Base-by-base conservation (phyloP, 2,797 vertebrate genomes). In the Platalea minor region DNA sequence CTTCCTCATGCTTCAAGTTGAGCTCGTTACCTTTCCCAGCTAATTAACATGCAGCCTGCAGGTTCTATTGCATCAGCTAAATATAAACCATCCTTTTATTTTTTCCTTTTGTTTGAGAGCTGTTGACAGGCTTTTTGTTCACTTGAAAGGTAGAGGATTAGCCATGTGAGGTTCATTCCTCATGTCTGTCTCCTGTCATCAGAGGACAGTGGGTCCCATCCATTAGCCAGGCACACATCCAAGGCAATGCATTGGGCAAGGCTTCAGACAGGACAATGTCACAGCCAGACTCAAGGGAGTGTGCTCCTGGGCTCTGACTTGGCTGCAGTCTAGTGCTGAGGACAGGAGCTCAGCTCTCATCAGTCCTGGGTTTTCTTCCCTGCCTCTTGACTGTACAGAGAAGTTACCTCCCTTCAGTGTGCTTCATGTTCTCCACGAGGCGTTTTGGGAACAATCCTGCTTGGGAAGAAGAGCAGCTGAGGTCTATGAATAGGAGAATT, bases 141-240 rank as follows among this genome's bases (percentile, higher is more conserved):
- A 70, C 85, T 93, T 94, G 94, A 96, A 96, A 97, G 89, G 88
- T 91, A 96, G 88, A 84, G 78, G 93, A 97, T 97, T 96, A 97
- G 83, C 85, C 78, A 63, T 56, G 87, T 92, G 95, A 94, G 67
- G 57, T 94, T 94, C 91, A 89, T 96, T 85, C 87, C 53, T 92
- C 87, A 59, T 82, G 75, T 68, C 83, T 94, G 81, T 95, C 92
- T 95, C 37, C 92, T 78, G 69, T 85, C 82, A 63, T 77, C n/a
- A 51, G 70, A 79, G 63, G 67, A 91, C 59, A 41, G 39, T 53
- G 64, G 59, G 69, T 67, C 65, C 61, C 73, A 84, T 65, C 80
- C 89, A 74, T 85, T 94, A 95, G 48, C 56, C 61, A 77, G 91
- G 80, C 69, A 78, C 33, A 45, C 4, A 2, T 93, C 70, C 83